A percentile compares a stretch with the other conserved stretches of the same genome.
Conservation (phyloP, 30 jellyfish, hydroid and myxozoan species). For the Catostylus mosaicus region DNA sequence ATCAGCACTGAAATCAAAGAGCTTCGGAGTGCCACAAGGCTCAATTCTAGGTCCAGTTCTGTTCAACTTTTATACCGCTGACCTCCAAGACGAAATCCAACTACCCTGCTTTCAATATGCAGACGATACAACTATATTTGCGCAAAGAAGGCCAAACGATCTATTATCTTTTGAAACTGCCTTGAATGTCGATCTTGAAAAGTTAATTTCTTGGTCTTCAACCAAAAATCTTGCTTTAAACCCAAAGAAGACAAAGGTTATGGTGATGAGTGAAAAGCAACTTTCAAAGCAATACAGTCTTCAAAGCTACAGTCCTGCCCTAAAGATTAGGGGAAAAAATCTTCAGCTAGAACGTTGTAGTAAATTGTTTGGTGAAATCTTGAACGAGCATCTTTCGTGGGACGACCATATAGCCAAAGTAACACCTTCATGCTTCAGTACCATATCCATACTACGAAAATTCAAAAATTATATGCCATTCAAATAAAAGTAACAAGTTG, state of each 20-base stretch:
- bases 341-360: constrained; percentile 37
- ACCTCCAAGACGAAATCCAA: not conserved
- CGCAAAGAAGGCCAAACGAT: constrained; percentile 29
- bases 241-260: constrained; percentile 54
- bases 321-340: constrained; percentile 11
- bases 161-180: constrained; percentile 40
- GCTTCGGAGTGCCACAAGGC: not conserved
- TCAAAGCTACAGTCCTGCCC: constrained; percentile 27
- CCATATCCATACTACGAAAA: constrained; percentile 41
- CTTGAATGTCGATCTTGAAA: constrained; percentile 32
- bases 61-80: not conserved
- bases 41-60: not conserved
- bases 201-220: constrained; percentile 26
- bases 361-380: constrained; percentile 30
- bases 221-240: constrained; percentile 50
- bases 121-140: constrained; percentile 33
- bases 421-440: constrained; percentile 44
- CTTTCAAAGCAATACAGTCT: constrained; percentile 49
- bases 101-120: constrained; percentile 32
- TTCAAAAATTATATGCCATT: constrained; percentile 31
- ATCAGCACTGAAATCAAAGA: constrained; percentile 32
- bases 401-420: constrained; percentile 48
- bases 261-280: constrained; percentile 42
- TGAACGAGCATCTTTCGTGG: constrained; percentile 60
- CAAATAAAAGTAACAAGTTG: constrained; percentile 31